phyloP scores from a whole-genome alignment of 2,797 vertebrate species.

The Pangasius mekongensis region DNA sequence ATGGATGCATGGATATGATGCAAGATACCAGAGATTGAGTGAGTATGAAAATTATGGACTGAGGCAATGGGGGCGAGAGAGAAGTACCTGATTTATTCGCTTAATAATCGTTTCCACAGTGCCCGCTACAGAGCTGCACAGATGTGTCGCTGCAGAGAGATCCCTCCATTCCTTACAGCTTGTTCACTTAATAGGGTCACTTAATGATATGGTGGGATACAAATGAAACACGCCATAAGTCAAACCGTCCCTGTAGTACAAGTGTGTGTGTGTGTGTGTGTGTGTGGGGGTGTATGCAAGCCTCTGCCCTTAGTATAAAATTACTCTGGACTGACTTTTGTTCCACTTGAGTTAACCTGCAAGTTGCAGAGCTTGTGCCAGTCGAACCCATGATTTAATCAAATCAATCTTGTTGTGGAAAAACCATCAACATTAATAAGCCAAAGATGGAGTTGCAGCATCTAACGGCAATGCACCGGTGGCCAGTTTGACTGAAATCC shows the following conservation, averaged over 20 bases:
- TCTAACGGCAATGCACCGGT: not conserved
- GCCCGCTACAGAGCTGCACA: constrained; percentile 57
- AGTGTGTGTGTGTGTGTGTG: constrained; percentile 11
- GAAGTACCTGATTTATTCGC: constrained; percentile 55
- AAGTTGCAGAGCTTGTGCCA: constrained; percentile 61
- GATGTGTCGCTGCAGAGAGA: constrained; percentile 57
- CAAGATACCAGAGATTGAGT: constrained; percentile 65
- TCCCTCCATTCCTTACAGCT: constrained; percentile 61
- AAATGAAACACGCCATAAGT: constrained; percentile 74
- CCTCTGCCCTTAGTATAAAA: constrained; percentile 58
- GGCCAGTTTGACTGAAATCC: constrained; percentile 28
- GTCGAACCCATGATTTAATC: not conserved
- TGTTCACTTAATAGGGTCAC: constrained; percentile 67
- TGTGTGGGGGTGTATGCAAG: not conserved
- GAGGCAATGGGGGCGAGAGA: constrained; percentile 50
- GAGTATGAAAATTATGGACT: constrained; percentile 66
- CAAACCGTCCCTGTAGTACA: constrained; percentile 47
- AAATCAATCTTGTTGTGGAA: constrained; percentile 2
- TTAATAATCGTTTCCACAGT: constrained; percentile 73
- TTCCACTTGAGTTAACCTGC: constrained; percentile 68
- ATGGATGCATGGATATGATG: constrained; percentile 65
- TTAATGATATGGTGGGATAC: constrained; percentile 66
- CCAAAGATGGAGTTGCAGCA: not conserved
- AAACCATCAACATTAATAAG: not conserved
- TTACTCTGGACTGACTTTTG: constrained; percentile 70